phyloP scores from a whole-genome alignment of 2,113 vertebrate genomes.

The Tetraodon nigroviridis region DNA sequence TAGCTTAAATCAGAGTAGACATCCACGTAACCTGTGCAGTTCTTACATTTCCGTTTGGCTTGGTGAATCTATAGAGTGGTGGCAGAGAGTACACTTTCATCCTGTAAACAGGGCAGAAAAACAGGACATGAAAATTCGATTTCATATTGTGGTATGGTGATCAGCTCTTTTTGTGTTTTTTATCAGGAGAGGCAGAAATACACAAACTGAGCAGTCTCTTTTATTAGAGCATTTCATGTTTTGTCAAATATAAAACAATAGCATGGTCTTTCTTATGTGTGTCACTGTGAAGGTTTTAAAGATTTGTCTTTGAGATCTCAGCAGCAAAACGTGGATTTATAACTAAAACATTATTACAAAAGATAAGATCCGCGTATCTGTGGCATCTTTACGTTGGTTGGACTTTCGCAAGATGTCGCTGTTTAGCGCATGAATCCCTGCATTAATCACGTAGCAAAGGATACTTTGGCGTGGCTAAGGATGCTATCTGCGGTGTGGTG shows the following conservation, averaged over 20 bases:
- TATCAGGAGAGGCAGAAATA: no score
- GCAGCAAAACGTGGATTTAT: neutral
- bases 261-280: neutral
- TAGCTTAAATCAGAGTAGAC: no score
- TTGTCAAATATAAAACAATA: neutral
- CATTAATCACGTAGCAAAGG: no score
- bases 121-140: neutral
- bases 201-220: no score
- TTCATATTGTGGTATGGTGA: no score
- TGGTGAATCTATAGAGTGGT: slow-evolving; percentile 80
- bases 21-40: neutral
- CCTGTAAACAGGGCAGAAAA: slow-evolving; percentile 66
- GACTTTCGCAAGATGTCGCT: no score
- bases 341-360: neutral
- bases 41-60: slow-evolving; percentile 90
- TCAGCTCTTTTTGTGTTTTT: no score
- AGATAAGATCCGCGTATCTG: neutral
- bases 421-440: no score
- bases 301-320: neutral
- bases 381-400: neutral
- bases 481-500: no score
- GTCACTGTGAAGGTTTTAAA: neutral
- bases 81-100: slow-evolving; percentile 85
- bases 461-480: no score
- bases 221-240: no score